Evolutionary conservation across 1,140 invertebrate genomes (phyloP).

Genomic region (Babylonia areolata): DNA sequence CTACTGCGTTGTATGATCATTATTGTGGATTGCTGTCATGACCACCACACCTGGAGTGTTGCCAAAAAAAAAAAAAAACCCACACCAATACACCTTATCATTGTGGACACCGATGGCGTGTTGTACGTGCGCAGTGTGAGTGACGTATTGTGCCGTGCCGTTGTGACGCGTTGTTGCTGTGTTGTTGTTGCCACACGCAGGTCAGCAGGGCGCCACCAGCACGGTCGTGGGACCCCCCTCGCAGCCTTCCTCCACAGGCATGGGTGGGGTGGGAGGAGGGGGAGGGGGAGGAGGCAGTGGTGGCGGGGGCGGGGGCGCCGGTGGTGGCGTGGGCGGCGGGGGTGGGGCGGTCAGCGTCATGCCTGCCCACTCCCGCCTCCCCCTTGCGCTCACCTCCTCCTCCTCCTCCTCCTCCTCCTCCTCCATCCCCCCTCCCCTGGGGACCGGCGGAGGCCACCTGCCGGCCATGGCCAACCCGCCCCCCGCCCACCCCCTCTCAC

Average conservation of each 20-base stretch:
- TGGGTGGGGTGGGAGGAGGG: conserved; percentile 1
- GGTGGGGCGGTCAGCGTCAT: background rate
- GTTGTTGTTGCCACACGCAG: conserved; percentile 26
- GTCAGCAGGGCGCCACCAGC: conserved; percentile 11
- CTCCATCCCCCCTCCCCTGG: too few relatives aligned
- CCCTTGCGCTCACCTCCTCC: background rate
- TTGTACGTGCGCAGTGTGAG: background rate
- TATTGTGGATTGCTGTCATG: too few relatives aligned
- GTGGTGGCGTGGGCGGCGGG: background rate
- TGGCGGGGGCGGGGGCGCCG: background rate
- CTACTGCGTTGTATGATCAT: too few relatives aligned
- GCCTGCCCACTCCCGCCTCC: conserved; percentile 16
- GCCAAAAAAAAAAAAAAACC: too few relatives aligned
- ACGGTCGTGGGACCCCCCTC: conserved; percentile 11
- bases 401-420: too few relatives aligned
- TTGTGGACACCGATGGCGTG: too few relatives aligned
- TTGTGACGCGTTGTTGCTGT: conserved; percentile 27
- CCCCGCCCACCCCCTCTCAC: conserved; percentile 28
- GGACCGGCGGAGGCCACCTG: background rate
- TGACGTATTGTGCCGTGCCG: background rate
- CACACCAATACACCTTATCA: too few relatives aligned
- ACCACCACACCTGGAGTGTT: too few relatives aligned
- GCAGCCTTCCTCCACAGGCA: background rate
- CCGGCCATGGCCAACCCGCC: conserved; percentile 11
- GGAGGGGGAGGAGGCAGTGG: background rate